Percentiles rank a stretch among this genome's conserved stretches.
phyloP scores from a whole-genome alignment of 2,113 vertebrate genomes.

The Danionella cerebrum region DNA sequence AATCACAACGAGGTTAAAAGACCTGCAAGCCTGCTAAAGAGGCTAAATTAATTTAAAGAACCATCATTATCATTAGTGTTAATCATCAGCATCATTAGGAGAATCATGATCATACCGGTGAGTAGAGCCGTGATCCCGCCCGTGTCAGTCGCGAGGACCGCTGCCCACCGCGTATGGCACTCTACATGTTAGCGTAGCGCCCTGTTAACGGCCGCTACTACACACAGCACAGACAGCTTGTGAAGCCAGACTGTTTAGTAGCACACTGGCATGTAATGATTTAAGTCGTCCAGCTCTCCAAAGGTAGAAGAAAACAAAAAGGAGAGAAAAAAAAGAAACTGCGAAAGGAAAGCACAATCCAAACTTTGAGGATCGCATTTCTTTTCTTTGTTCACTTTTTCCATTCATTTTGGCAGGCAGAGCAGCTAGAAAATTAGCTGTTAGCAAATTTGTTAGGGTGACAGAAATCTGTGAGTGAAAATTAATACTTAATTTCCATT shows the following conservation, averaged over 20 bases:
- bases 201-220: constrained; percentile 64
- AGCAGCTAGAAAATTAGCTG: background rate
- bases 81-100: constrained; percentile 40
- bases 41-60: constrained; percentile 54
- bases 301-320: constrained; percentile 43
- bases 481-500: too few species aligned
- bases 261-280: constrained; percentile 66
- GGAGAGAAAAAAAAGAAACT: constrained; percentile 29
- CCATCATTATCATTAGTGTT: constrained; percentile 38
- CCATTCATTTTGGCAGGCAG: background rate
- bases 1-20: constrained; percentile 40
- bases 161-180: constrained; percentile 48
- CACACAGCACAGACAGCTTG: constrained; percentile 63
- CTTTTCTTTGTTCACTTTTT: background rate
- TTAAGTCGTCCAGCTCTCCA: constrained; percentile 59
- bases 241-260: constrained; percentile 61
- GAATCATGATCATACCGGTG: constrained; percentile 63
- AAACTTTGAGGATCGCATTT: constrained; percentile 69
- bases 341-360: constrained; percentile 67
- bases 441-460: too few species aligned
- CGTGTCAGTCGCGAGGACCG: constrained; percentile 65
- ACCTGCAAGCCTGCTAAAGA: constrained; percentile 53
- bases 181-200: constrained; percentile 56
- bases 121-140: constrained; percentile 65
- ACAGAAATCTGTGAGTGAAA: too few species aligned